These are phyloP conservation scores for Diprion similis DNA, from an alignment of 1,140 invertebrate species.

Conservation along the genomic window DNA sequence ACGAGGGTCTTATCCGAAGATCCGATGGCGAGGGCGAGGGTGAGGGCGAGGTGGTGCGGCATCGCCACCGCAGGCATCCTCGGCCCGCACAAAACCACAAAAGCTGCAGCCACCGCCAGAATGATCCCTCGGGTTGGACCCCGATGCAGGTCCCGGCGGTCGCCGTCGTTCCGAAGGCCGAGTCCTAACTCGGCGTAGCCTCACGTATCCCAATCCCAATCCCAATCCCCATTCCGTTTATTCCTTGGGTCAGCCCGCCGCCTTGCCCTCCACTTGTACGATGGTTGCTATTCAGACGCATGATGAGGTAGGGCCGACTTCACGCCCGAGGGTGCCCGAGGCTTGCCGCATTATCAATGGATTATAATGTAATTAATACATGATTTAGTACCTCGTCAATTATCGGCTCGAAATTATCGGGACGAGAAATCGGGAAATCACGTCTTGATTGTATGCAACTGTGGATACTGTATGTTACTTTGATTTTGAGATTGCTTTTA, in stretches of 20 bases:
- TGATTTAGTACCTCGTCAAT: too few species aligned
- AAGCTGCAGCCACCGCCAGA: background rate
- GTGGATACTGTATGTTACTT: too few species aligned
- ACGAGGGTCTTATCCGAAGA: slow-evolving; percentile 1
- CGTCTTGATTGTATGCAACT: too few species aligned
- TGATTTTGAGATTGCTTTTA: too few species aligned
- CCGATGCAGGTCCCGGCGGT: background rate
- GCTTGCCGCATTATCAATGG: background rate
- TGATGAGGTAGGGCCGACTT: background rate
- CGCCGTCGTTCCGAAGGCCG: background rate
- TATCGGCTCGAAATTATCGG: too few species aligned
- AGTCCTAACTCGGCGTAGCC: slow-evolving; percentile 4
- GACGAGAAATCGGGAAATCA: too few species aligned
- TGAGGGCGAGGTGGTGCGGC: background rate
- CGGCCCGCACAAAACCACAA: background rate
- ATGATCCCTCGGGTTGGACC: background rate
- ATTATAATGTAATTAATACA: too few species aligned
- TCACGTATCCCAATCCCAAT: background rate
- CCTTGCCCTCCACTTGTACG: background rate
- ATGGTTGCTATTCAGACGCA: background rate
- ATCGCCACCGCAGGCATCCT: background rate
- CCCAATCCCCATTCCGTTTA: background rate
- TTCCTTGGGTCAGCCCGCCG: background rate
- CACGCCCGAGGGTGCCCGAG: background rate
- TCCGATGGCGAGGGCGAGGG: background rate